A percentile compares a stretch with the other conserved stretches of the same genome.
Conservation (phyloP, 2,797 vertebrate genomes). For the Hipposideros larvatus region DNA sequence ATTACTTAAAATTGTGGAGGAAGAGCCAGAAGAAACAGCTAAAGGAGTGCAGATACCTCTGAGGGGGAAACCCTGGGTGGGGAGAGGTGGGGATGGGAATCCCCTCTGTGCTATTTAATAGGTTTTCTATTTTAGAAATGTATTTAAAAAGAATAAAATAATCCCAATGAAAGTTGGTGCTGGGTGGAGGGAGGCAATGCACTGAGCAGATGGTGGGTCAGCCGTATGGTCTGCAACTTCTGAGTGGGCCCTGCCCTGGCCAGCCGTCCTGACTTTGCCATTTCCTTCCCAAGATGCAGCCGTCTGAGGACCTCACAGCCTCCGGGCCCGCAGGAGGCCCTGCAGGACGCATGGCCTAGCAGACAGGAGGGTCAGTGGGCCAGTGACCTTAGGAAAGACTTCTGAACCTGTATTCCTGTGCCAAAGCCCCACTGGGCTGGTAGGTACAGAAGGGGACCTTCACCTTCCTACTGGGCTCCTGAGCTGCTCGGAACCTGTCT, state of each 20-base stretch:
- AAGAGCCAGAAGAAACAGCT: background rate
- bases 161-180: background rate
- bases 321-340: constrained; percentile 55
- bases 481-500: background rate
- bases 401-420: background rate
- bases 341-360: background rate
- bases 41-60: background rate
- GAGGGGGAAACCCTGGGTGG: background rate
- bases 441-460: background rate
- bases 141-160: background rate
- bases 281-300: constrained; percentile 86
- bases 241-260: background rate
- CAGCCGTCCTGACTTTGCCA: constrained; percentile 59
- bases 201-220: fast-evolving
- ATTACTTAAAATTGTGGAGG: background rate
- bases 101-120: too few species aligned
- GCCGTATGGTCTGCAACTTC: background rate
- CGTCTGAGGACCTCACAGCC: constrained; percentile 81
- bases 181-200: background rate
- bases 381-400: background rate
- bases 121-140: background rate
- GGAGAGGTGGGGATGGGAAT: background rate
- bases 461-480: background rate
- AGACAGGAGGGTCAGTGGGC: background rate
- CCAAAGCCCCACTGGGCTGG: background rate